Evolutionary conservation across 2,113 vertebrate species (phyloP).

Genomic region (Lophochroa leadbeateri): DNA sequence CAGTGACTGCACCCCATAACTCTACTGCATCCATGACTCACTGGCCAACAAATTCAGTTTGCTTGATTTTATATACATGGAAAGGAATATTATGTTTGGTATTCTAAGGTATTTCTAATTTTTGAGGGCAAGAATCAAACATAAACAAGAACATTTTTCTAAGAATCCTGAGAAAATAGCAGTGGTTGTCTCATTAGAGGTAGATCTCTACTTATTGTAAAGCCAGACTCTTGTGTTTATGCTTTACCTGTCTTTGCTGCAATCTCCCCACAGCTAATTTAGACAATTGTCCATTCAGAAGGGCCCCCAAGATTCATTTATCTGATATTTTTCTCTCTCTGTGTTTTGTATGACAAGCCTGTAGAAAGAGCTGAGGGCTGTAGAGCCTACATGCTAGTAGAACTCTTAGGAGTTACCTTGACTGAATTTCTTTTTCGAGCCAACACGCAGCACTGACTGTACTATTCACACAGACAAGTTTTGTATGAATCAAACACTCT

Average conservation of each 20-base stretch:
- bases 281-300: background rate
- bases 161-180: background rate
- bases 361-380: background rate
- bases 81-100: background rate
- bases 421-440: background rate
- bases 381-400: background rate
- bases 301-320: background rate
- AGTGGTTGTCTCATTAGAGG: background rate
- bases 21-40: background rate
- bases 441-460: background rate
- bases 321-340: background rate
- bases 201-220: background rate
- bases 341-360: background rate
- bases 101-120: background rate
- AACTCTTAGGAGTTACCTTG: background rate
- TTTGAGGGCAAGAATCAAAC: background rate
- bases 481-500: background rate
- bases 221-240: background rate
- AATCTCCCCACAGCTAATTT: fast-evolving
- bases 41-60: background rate
- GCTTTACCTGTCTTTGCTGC: background rate
- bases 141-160: background rate
- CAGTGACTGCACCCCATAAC: background rate
- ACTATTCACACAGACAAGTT: background rate
- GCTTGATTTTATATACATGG: background rate